Evolutionary conservation across 2,888 invertebrate genomes (phyloP).

Genomic region (Drosophila eohydei): DNA sequence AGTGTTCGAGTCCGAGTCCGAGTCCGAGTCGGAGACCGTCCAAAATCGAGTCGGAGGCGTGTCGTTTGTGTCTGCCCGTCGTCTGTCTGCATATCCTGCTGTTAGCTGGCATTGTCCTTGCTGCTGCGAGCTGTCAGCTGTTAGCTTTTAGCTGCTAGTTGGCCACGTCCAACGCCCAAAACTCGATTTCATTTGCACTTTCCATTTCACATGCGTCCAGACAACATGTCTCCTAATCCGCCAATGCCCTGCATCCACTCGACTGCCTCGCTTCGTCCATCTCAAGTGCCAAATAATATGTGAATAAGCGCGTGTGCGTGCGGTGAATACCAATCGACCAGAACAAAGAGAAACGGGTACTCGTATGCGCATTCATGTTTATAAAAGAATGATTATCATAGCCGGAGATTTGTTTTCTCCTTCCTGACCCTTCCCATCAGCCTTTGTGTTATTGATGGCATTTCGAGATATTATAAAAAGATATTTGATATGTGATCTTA

Average conservation of each 20-base stretch:
- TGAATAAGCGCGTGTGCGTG: conserved; percentile 15
- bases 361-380: conserved; percentile 6
- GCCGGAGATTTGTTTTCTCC: background rate
- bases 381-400: conserved; percentile 19
- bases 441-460: background rate
- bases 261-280: background rate
- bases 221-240: conserved; percentile 48
- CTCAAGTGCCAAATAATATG: conserved; percentile 11
- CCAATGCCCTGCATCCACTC: conserved; percentile 31
- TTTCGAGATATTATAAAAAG: background rate
- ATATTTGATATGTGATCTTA: background rate
- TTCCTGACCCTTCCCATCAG: background rate
- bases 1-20: conserved; percentile 2
- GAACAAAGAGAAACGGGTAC: background rate
- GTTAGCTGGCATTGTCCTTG: conserved; percentile 24
- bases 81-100: conserved; percentile 20
- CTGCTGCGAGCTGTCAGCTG: conserved; percentile 28
- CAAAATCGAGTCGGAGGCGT: conserved; percentile 5
- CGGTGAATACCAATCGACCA: conserved; percentile 3
- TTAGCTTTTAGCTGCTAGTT: conserved; percentile 23
- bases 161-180: conserved; percentile 40
- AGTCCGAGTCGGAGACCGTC: background rate
- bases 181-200: conserved; percentile 62
- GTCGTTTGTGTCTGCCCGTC: conserved; percentile 12
- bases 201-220: conserved; percentile 55